Evolutionary conservation across 37 sponge, comb jelly and placozoan genomes (phyloP), one percentile per base, ranked within the genome.

Genomic region (Dysidea cf. avara): DNA sequence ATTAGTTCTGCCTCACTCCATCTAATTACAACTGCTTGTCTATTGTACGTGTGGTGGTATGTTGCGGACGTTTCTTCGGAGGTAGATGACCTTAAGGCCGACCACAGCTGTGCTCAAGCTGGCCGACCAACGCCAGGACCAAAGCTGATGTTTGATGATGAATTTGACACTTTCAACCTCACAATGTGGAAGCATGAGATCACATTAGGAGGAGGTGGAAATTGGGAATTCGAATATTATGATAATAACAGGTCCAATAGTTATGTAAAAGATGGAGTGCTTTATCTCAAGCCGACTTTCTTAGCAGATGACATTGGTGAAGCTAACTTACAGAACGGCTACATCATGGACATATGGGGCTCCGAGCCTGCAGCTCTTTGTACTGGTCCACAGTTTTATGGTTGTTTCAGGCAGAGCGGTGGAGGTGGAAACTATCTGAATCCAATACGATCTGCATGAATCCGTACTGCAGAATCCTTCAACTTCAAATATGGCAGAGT

Each of bases 341-440:
- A 20, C 40, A 46, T 39, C 43, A 28, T 90, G 71, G 79, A 90
- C 75, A 54, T 85, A 17, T 90, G 91, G 91, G 91, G 91, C 12
- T 74, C 73, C 22, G 37, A 77, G 7, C 92, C 92, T 0, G 87
- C 75, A 0, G 83, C 81, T 53, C 35, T 37, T 18, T 91, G 92
- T 71, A 91, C 92, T 56, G 38, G 75, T 60, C 36, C 57, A 39
- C 14, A 18, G 46, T 74, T 79, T 48, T 82, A 91, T 63, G 92
- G 92, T 11, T 91, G 92, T 28, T 35, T 21, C 21, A 34, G 87
- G 34, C 31, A 29, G 12, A 38, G 80, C 13, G 90, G 92, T 0
- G 83, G 51, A 7, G 87, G 92, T 0, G 92, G 86, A 7, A 85
- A 91, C 73, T 68, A 69, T 39, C 77, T 91, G 14, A 91, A 91